A percentile compares a stretch with the other conserved stretches of the same genome.
Conservation (phyloP, 1,140 invertebrate species). For the Drosophila pruinosa region DNA sequence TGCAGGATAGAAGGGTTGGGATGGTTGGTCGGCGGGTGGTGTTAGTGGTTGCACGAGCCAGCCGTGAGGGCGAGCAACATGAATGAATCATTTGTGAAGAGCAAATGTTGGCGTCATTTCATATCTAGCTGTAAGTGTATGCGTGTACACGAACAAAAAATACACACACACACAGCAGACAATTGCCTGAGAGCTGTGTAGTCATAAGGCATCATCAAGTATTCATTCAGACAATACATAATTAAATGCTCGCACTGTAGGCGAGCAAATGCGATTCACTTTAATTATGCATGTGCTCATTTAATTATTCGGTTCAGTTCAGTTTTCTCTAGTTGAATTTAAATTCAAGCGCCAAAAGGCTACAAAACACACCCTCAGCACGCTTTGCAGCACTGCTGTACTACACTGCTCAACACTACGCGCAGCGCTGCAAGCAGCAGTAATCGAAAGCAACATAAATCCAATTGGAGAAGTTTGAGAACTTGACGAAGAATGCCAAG, state of each 20-base stretch:
- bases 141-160: neutral
- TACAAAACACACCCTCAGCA: neutral
- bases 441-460: neutral
- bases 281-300: neutral
- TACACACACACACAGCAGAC: constrained; percentile 6
- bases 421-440: constrained; percentile 1
- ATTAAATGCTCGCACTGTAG: neutral
- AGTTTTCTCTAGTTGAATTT: neutral
- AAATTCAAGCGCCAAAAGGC: constrained; percentile 14
- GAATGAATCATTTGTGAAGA: constrained; percentile 72
- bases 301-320: neutral
- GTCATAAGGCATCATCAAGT: constrained; percentile 13
- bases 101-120: constrained; percentile 67
- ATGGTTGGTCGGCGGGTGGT: neutral
- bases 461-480: neutral
- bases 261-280: neutral
- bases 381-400: constrained; percentile 19
- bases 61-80: constrained; percentile 32
- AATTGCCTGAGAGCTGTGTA: constrained; percentile 20
- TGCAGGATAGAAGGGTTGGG: neutral
- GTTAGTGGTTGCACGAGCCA: constrained; percentile 10
- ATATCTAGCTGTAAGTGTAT: constrained; percentile 13
- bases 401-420: constrained; percentile 15
- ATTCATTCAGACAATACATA: neutral
- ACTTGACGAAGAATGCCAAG: neutral